Evolutionary conservation across 2,888 invertebrate genomes (phyloP).

Genomic region (Caenorhabditis sulstoni): DNA sequence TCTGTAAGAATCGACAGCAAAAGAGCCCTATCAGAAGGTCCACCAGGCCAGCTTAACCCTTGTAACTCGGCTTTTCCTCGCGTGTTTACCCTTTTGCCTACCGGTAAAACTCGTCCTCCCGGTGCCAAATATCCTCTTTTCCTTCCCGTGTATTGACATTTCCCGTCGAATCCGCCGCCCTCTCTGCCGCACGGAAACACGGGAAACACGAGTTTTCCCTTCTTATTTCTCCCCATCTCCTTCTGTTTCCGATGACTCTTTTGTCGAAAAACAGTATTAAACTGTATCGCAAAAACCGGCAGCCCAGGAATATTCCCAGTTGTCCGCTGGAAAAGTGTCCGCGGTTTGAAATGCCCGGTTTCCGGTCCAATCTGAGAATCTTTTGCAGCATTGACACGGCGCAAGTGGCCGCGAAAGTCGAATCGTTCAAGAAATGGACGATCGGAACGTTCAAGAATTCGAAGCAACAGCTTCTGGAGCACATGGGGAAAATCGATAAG

Average conservation of each 20-base stretch:
- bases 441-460: constrained; percentile 98
- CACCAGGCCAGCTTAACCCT: no score
- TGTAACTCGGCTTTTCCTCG: no score
- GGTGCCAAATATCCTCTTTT: constrained; percentile 26
- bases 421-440: constrained; percentile 95
- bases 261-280: constrained; percentile 35
- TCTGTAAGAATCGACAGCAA: no score
- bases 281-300: constrained; percentile 30
- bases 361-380: not conserved
- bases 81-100: constrained; percentile 41
- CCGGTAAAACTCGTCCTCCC: constrained; percentile 47
- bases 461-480: constrained; percentile 95
- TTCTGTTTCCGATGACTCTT: constrained; percentile 21
- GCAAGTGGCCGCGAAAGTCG: constrained; percentile 86
- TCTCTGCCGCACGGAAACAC: not conserved
- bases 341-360: constrained; percentile 22
- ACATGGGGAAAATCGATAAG: constrained; percentile 88
- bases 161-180: constrained; percentile 2
- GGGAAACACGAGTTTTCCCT: constrained; percentile 16
- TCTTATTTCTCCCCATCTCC: not conserved
- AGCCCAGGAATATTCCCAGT: not conserved
- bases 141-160: constrained; percentile 4
- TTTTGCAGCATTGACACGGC: constrained; percentile 70
- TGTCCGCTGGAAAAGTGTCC: constrained; percentile 54
- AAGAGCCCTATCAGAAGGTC: no score